Evolutionary conservation across 1,140 invertebrate genomes (phyloP).

Genomic region (Papilio polytes): DNA sequence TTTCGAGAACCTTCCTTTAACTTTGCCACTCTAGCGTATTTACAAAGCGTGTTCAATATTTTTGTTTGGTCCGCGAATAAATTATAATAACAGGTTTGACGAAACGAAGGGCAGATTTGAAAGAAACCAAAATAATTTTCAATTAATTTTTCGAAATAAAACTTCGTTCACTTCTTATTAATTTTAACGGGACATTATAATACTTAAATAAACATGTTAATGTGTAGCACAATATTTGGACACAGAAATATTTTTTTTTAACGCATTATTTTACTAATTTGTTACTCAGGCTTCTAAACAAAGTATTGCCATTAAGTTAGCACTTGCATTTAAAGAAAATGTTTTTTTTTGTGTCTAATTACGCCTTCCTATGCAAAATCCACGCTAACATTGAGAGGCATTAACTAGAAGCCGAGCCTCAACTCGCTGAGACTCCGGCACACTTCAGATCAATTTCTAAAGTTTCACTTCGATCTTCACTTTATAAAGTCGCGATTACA

Average conservation of each 20-base stretch:
- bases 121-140: background rate
- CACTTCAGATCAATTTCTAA: slow-evolving; percentile 64
- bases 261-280: no score
- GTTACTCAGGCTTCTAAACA: no score
- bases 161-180: no score
- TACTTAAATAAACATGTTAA: background rate
- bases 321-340: background rate
- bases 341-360: background rate
- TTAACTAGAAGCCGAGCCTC: slow-evolving; percentile 16
- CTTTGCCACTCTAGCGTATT: slow-evolving; percentile 24
- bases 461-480: slow-evolving; percentile 68
- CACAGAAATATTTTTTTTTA: no score
- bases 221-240: no score
- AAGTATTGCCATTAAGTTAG: no score
- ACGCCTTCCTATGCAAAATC: background rate
- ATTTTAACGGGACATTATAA: no score
- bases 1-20: slow-evolving; percentile 34
- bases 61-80: slow-evolving; percentile 6
- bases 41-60: slow-evolving; percentile 25
- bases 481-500: slow-evolving; percentile 48
- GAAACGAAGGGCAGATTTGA: background rate
- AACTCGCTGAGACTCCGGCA: slow-evolving; percentile 44
- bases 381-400: background rate
- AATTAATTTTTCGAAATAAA: no score
- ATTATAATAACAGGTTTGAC: slow-evolving; percentile 9